Percentiles rank a stretch among this genome's conserved stretches.
Evolutionary conservation across 2,888 invertebrate species (phyloP).

Genomic region (Lacanobia wlatinum): DNA sequence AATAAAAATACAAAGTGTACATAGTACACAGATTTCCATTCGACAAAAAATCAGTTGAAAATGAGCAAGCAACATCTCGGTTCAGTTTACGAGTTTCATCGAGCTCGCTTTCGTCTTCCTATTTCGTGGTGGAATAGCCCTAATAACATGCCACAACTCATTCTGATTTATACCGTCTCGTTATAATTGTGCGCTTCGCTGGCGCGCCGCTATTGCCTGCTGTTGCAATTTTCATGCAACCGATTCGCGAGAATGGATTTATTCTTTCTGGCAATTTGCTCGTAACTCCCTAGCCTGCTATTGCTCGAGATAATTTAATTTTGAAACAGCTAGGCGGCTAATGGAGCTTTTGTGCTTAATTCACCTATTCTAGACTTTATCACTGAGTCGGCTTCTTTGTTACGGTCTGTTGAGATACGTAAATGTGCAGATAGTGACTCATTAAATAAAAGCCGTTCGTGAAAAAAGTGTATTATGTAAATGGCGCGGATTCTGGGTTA

Average conservation of each 20-base stretch:
- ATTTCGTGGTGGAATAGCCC: conserved; percentile 86
- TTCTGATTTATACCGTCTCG: conserved; percentile 90
- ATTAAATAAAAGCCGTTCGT: conserved; percentile 67
- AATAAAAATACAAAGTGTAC: conserved; percentile 65
- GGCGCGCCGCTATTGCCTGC: conserved; percentile 85
- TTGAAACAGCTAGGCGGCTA: conserved; percentile 75
- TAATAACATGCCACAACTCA: conserved; percentile 91
- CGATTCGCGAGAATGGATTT: conserved; percentile 87
- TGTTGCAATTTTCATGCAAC: conserved; percentile 90
- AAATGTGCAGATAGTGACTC: conserved; percentile 67
- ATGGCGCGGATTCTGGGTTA: conserved; percentile 79
- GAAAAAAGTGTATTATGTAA: conserved; percentile 77
- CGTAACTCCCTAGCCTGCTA: conserved; percentile 79
- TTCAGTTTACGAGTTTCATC: conserved; percentile 82
- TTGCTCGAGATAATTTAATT: conserved; percentile 83
- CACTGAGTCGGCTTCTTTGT: conserved; percentile 67
- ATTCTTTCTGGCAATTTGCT: conserved; percentile 87
- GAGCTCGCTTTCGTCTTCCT: conserved; percentile 83
- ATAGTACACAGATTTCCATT: conserved; percentile 63
- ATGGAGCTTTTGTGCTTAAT: conserved; percentile 78
- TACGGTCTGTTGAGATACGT: conserved; percentile 64
- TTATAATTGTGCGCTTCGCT: conserved; percentile 90
- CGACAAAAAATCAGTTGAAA: conserved; percentile 74
- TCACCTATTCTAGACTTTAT: conserved; percentile 70
- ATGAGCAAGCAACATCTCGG: conserved; percentile 70